These are phyloP conservation scores for Enteromius paludinosus DNA, from an alignment of 2,797 vertebrate genomes.

Conservation along the genomic window DNA sequence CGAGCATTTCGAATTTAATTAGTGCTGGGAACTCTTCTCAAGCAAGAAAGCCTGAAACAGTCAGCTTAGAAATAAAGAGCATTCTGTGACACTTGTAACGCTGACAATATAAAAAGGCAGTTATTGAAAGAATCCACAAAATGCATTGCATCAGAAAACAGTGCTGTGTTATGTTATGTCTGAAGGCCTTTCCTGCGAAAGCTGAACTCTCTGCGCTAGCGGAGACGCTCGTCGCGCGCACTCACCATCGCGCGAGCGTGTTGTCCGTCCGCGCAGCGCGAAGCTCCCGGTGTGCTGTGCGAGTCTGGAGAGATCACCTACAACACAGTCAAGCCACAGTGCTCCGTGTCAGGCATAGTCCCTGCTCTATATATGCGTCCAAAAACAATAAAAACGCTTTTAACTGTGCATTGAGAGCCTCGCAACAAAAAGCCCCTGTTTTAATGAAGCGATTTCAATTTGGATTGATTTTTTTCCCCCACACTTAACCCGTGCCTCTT, in stretches of 20 bases:
- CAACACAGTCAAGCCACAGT: slow-evolving; percentile 72
- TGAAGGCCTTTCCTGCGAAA: slow-evolving; percentile 9
- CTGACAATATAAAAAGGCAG: background rate
- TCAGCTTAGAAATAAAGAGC: too few relatives aligned
- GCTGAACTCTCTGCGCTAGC: background rate
- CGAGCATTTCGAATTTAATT: background rate
- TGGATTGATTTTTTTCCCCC: slow-evolving; percentile 89
- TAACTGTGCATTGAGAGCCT: slow-evolving; percentile 86
- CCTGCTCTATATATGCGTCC: slow-evolving; percentile 84
- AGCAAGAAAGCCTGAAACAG: background rate
- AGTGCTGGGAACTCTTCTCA: background rate
- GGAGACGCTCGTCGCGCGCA: background rate
- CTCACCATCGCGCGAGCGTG: slow-evolving; percentile 90
- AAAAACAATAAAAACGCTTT: slow-evolving; percentile 89
- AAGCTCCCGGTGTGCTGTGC: slow-evolving; percentile 78
- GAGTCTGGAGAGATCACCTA: slow-evolving; percentile 82
- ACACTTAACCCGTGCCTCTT: slow-evolving; percentile 88
- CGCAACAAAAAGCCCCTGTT: slow-evolving; percentile 88
- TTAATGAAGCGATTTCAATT: slow-evolving; percentile 97
- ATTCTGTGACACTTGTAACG: background rate
- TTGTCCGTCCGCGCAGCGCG: slow-evolving; percentile 83
- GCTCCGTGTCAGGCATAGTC: slow-evolving; percentile 60
- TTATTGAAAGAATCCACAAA: background rate
- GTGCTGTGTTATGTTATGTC: background rate
- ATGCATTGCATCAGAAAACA: background rate